phyloP scores from a whole-genome alignment of 2,113 vertebrate species.

The Mugil cephalus region DNA sequence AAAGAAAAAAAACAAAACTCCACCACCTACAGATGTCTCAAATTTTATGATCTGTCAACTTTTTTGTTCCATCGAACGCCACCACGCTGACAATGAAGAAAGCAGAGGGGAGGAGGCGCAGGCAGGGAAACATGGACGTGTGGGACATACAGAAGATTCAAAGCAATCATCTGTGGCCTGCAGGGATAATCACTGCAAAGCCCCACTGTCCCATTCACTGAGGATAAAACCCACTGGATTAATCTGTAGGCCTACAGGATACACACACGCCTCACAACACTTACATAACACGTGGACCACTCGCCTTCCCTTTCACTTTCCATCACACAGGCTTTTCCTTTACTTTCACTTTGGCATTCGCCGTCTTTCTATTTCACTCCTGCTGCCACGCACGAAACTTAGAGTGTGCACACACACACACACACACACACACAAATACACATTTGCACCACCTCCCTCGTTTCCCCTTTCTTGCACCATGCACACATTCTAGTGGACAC shows the following conservation, averaged over 20 bases:
- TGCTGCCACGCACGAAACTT: conserved; percentile 34
- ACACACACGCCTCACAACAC: conserved; percentile 53
- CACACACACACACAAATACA: conserved; percentile 6
- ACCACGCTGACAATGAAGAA: neutral
- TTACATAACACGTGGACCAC: conserved; percentile 73
- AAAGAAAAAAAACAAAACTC: neutral
- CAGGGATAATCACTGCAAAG: conserved; percentile 81
- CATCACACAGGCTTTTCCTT: conserved; percentile 49
- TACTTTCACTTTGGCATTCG: conserved; percentile 43
- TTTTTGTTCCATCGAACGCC: neutral
- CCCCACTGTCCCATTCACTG: conserved; percentile 81
- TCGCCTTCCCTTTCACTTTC: conserved; percentile 49
- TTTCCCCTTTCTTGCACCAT: conserved; percentile 22
- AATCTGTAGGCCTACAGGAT: conserved; percentile 72
- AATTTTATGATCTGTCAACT: neutral
- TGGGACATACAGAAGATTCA: conserved; percentile 63
- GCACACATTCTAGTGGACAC: conserved; percentile 55
- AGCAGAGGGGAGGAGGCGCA: neutral
- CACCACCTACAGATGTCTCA: neutral
- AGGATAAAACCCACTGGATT: conserved; percentile 81
- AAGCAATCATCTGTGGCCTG: conserved; percentile 81
- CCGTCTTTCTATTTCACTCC: conserved; percentile 21
- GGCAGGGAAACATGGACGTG: conserved; percentile 31
- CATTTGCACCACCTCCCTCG: neutral
- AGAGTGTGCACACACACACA: conserved; percentile 4